phyloP scores from a whole-genome alignment of 1,140 invertebrate genomes.

The Melitaea cinxia region DNA sequence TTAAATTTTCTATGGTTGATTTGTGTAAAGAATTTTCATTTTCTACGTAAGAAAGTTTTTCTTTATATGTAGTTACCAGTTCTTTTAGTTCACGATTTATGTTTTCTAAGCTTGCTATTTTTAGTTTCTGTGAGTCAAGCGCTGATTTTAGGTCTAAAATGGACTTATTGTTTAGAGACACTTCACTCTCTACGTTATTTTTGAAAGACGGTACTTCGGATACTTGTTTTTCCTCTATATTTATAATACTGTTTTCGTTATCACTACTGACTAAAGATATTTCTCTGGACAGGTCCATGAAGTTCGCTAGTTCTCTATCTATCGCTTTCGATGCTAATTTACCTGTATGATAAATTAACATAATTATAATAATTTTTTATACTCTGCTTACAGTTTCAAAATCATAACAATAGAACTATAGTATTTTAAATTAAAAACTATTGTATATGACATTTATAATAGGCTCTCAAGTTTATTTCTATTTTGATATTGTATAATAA shows the following conservation, averaged over 20 bases:
- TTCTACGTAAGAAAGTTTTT: conserved; percentile 48
- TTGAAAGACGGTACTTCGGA: conserved; percentile 5
- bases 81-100: conserved; percentile 48
- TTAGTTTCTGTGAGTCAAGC: conserved; percentile 49
- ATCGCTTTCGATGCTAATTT: conserved; percentile 40
- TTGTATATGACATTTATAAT: too few species aligned
- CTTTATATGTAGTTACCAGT: conserved; percentile 45
- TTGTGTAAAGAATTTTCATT: conserved; percentile 54
- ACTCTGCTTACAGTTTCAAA: conserved; percentile 3
- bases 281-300: conserved; percentile 54
- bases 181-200: conserved; percentile 46
- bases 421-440: too few species aligned
- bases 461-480: too few species aligned
- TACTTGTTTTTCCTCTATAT: conserved; percentile 30
- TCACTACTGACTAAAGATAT: conserved; percentile 56
- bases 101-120: conserved; percentile 53
- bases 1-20: conserved; percentile 56
- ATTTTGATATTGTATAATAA: too few species aligned
- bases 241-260: conserved; percentile 49
- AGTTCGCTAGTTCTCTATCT: conserved; percentile 42
- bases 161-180: conserved; percentile 46
- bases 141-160: conserved; percentile 56
- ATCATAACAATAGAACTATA: too few species aligned
- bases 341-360: conserved; percentile 36
- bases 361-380: conserved; percentile 12